These are phyloP conservation scores for Teleiodes luculella DNA, from an alignment of 2,888 invertebrate genomes.

Conservation along the genomic window DNA sequence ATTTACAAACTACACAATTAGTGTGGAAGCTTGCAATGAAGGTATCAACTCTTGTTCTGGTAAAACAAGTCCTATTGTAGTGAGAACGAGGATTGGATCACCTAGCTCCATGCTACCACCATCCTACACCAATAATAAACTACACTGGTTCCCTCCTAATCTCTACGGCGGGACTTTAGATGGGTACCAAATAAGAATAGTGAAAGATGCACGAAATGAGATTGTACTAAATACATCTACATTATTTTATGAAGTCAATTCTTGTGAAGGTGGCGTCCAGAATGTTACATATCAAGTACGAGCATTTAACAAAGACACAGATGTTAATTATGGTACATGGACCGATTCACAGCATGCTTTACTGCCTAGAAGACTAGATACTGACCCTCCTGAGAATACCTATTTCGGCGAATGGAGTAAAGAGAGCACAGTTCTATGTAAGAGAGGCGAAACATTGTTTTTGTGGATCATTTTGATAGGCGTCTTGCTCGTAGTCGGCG, in stretches of 20 bases:
- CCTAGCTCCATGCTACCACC: conserved; percentile 65
- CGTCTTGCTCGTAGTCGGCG: conserved; percentile 47
- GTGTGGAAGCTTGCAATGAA: conserved; percentile 83
- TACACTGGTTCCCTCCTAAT: conserved; percentile 74
- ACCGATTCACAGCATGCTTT: conserved; percentile 40
- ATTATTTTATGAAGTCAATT: conserved; percentile 36
- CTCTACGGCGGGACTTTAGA: conserved; percentile 76
- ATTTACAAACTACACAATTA: conserved; percentile 83
- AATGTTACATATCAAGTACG: conserved; percentile 61
- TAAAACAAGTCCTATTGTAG: conserved; percentile 65
- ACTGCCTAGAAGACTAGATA: conserved; percentile 32
- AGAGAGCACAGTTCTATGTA: conserved; percentile 48
- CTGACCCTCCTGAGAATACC: conserved; percentile 27
- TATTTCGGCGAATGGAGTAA: conserved; percentile 65
- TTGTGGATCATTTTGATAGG: conserved; percentile 54
- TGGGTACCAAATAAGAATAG: conserved; percentile 74
- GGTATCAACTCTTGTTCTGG: conserved; percentile 80
- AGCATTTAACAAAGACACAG: conserved; percentile 62
- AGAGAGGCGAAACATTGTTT: conserved; percentile 47
- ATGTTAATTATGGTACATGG: conserved; percentile 49
- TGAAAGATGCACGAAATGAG: conserved; percentile 46
- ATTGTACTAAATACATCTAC: conserved; percentile 51
- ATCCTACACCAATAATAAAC: conserved; percentile 40
- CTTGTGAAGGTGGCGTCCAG: conserved; percentile 54
- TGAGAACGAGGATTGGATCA: conserved; percentile 81